Base-by-base conservation (phyloP, 2,888 invertebrate species). In the Dromius quadrimaculatus region DNA sequence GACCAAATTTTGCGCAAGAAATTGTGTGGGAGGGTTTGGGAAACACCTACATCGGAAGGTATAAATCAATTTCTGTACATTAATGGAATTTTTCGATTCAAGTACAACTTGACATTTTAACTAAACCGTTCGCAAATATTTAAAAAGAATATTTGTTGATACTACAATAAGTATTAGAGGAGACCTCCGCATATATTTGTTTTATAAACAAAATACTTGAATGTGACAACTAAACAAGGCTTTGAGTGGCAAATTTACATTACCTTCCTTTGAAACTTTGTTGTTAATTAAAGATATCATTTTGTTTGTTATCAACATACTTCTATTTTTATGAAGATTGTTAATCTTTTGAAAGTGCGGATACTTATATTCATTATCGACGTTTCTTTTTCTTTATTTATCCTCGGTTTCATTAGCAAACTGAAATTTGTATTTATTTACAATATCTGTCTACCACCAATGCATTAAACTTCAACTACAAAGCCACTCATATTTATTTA, bases 101-200 rank as follows among this genome's bases (percentile, higher is more conserved):
- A 41, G 41, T 15, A 41, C 3, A 15, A 3, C 28, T 54, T 54
- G 50, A 54, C 50, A 54, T 54, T 54, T 47, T 28, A 28, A 54
- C 23, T 23, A 15, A 34, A 64, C 28, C 45, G 47, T 65, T 23
- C 6, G 65, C 54, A 65, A 65, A 65, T 65, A 65, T 65, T 65
- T 65, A 36, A 54, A 65, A 64, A 20, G 22, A 41, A 22, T 62
- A 47, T 54, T 65, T 64, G 64, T 64, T 64, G 64, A 65, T 54
- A 65, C 34, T 65, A 54, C 54, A 50, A 65, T 65, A 54, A 50
- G 65, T 54, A 50, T 54, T 65, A 54, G 50, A 65, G 65, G 32
- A 64, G 64, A 43, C 64, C 64, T 64, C 45, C 32, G 64, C 64
- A 64, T 41, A 64, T 64, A 64, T 64, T 64, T 64, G 64, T 64